A percentile compares a stretch with the other conserved stretches of the same genome.
phyloP scores from a whole-genome alignment of 2,113 vertebrate species.

The Cyprinodon brontotheroides region DNA sequence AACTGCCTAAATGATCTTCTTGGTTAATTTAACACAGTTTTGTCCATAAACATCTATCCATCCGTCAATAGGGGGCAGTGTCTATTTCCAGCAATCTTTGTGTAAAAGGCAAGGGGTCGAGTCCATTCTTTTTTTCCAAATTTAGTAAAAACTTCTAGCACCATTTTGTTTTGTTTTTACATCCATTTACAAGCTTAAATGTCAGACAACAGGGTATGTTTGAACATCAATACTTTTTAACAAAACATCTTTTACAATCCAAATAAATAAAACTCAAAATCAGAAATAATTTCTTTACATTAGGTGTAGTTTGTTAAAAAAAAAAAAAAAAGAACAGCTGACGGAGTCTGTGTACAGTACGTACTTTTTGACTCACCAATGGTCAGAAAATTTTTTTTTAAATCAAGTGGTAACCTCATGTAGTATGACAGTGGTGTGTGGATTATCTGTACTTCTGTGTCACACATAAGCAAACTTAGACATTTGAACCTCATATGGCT shows the following conservation, averaged over 20 bases:
- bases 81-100: too few relatives aligned
- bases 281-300: background rate
- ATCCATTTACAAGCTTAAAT: background rate
- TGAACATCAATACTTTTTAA: background rate
- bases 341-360: background rate
- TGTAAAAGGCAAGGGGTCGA: too few relatives aligned
- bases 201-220: background rate
- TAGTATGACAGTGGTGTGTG: slow-evolving; percentile 40
- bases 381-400: slow-evolving; percentile 16
- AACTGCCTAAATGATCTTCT: background rate
- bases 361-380: slow-evolving; percentile 9
- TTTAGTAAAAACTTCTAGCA: background rate
- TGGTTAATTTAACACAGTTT: background rate
- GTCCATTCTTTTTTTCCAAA: too few relatives aligned
- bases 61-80: too few relatives aligned
- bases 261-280: background rate
- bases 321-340: background rate
- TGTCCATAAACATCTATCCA: background rate
- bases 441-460: slow-evolving; percentile 22
- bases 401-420: slow-evolving; percentile 19
- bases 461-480: slow-evolving; percentile 43
- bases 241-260: background rate
- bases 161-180: background rate
- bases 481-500: slow-evolving; percentile 50
- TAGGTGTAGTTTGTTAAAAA: background rate